Evolutionary conservation across 2,888 invertebrate genomes (phyloP), one percentile per base, ranked within the genome.

Genomic region (Caenorhabditis panamensis): DNA sequence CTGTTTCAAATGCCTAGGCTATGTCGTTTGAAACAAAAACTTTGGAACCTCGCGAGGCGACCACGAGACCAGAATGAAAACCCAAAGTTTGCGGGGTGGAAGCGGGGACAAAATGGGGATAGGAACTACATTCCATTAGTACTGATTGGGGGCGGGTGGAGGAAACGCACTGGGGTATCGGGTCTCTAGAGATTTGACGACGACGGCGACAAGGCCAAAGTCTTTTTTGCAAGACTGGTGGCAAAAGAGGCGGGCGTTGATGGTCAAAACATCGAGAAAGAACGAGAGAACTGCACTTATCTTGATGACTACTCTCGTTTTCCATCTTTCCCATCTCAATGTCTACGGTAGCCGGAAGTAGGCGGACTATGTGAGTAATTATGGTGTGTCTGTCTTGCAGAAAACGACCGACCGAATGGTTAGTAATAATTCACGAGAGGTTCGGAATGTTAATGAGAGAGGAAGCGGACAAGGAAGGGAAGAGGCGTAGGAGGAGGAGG

Each of bases 341-440:
- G 44, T 44, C 56, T 73, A 79, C 79, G 44, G 79, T 73, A 73
- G 67, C 56, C 67, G 79, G 73, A 73, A 79, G 44, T 73, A 47
- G 73, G 63, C 51, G 76, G 54, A 20, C 47, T 3, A 3, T 18
- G 47, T 47, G 47, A 20, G 47, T 47, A 47, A 47, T 47, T 47
- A 47, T 47, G 47, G 47, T 11, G 47, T 47, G 49, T 63, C 36
- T 62, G 49, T 44, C 68, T 61, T 63, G 20, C n/a, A 44, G n/a
- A 61, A 24, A 47, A 28, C 41, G 26, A 47, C n/a, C 36, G 56
- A 72, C 28, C 36, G 72, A 72, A 72, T 72, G 72, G 63, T 44
- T 54, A 41, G 72, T 63, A 63, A 72, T 72, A 72, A 72, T 72
- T 72, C 72, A 72, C 56, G 11, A 54, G 9, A 72, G n/a, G 31